Conservation (phyloP, 2,888 invertebrate genomes). For the Trachelus troglodyta region DNA sequence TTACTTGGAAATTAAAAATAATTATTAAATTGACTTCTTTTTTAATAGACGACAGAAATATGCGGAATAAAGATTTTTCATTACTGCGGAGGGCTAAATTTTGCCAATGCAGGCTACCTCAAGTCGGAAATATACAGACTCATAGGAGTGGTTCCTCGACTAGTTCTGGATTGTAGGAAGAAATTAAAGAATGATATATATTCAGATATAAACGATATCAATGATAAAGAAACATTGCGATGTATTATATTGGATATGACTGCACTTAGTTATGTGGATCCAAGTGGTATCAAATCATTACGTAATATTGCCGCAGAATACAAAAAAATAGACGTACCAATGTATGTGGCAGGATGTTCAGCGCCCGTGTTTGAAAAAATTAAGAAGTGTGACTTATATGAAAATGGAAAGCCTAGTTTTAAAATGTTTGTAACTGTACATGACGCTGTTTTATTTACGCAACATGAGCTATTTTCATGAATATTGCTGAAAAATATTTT, state of each 20-base stretch:
- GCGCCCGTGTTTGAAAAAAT: constrained; percentile 62
- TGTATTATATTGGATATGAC: constrained; percentile 73
- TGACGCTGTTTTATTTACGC: constrained; percentile 71
- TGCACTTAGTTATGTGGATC: constrained; percentile 74
- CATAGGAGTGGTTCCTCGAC: constrained; percentile 68
- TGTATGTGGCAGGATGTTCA: constrained; percentile 70
- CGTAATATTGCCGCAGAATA: constrained; percentile 70
- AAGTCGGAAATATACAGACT: constrained; percentile 69
- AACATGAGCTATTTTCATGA: constrained; percentile 42
- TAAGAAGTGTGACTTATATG: constrained; percentile 57
- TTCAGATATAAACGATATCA: constrained; percentile 37
- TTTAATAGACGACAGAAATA: constrained; percentile 71
- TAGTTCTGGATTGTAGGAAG: constrained; percentile 62
- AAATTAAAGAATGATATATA: constrained; percentile 59
- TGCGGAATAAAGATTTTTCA: constrained; percentile 76
- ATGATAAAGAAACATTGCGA: constrained; percentile 40
- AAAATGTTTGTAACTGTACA: constrained; percentile 73
- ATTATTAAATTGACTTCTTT: constrained; percentile 1
- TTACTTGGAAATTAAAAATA: background rate
- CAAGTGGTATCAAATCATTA: constrained; percentile 72
- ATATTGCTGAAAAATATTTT: no score
- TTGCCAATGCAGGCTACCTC: constrained; percentile 73
- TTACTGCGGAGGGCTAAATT: constrained; percentile 76
- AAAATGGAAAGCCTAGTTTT: constrained; percentile 59
- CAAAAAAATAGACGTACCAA: constrained; percentile 67